A percentile compares a stretch with the other conserved stretches of the same genome.
phyloP scores from a whole-genome alignment of 2,888 invertebrate species.

The Dioctria linearis region DNA sequence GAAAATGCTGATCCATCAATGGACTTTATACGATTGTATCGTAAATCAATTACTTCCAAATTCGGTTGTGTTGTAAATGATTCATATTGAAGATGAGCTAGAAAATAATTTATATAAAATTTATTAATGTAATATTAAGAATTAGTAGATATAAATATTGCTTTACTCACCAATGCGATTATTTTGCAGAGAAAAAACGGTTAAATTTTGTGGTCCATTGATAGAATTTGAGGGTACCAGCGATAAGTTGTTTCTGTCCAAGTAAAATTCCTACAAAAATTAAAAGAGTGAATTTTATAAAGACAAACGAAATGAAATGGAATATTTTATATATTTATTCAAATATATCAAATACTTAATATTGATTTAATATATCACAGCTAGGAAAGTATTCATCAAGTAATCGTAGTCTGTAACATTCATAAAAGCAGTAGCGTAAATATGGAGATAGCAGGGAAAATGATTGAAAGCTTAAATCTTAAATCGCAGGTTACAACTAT shows the following conservation, averaged over 20 bases:
- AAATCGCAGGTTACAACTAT: too few species aligned
- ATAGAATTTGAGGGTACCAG: slow-evolving; percentile 84
- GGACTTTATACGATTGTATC: slow-evolving; percentile 81
- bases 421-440: too few species aligned
- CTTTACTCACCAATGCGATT: slow-evolving; percentile 84
- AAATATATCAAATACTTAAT: too few species aligned
- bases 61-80: slow-evolving; percentile 81
- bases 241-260: slow-evolving; percentile 86
- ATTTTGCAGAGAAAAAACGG: slow-evolving; percentile 81
- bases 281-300: slow-evolving; percentile 2
- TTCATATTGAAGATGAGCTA: slow-evolving; percentile 79
- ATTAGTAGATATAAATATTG: slow-evolving; percentile 12
- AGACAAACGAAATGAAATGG: too few species aligned
- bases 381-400: too few species aligned
- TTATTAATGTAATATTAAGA: slow-evolving; percentile 15
- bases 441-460: too few species aligned
- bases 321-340: neutral
- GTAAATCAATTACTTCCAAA: slow-evolving; percentile 84
- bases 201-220: slow-evolving; percentile 84
- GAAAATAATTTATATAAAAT: slow-evolving; percentile 64
- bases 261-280: slow-evolving; percentile 79
- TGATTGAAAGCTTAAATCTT: too few species aligned
- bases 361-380: too few species aligned
- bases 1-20: slow-evolving; percentile 85
- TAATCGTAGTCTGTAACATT: too few species aligned